Base-by-base conservation (phyloP, 1,140 invertebrate genomes). In the Plectrocnemia conspersa region DNA sequence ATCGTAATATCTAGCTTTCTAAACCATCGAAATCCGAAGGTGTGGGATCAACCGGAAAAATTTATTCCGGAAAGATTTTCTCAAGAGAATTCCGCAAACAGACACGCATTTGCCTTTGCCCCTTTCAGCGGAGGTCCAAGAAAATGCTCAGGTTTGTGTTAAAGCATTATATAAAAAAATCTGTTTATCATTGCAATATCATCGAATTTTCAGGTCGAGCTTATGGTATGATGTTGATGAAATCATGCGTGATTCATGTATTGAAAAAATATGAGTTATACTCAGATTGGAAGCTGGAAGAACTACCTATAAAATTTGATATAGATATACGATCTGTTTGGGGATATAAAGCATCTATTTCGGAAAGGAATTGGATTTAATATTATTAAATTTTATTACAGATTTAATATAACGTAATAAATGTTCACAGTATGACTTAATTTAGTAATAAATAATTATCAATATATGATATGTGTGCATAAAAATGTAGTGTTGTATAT, bases 111-210 rank as follows among this genome's bases (percentile, higher is more conserved):
- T 61, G 66, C 66, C 0, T 81, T 73, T 59, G 59, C 80, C 21
- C 77, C 79, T 10, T 82, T 81, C 62, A 77, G 76, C 24, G 77
- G 70, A 19, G 79, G 79, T 3, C 68, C 68, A 2, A 61, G 79
- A 50, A 81, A 79, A 61, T 81, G 79, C 59, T 76, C 80, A 42
- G 79, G 64, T 66, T 7, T 44, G 21, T 13, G 3, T 40, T 18
- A 3, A 40, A 5, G 2, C 36, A 2, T 40, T 3, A 40, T 40
- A 7, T 5, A 18, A 40, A 40, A n/a, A 2, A 5, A 40, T 5
- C 21, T 2, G 21, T 18, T n/a, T n/a, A n/a, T n/a, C n/a, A n/a
- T n/a, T n/a, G n/a, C n/a, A n/a, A n/a, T n/a, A n/a, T n/a, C n/a
- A n/a, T n/a, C n/a, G n/a, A n/a, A n/a, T n/a, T 5, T 45, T 2